Percentiles rank a stretch among this genome's conserved stretches.
These are phyloP conservation scores for Drepana falcataria DNA, from an alignment of 2,888 invertebrate species.

Conservation along the genomic window DNA sequence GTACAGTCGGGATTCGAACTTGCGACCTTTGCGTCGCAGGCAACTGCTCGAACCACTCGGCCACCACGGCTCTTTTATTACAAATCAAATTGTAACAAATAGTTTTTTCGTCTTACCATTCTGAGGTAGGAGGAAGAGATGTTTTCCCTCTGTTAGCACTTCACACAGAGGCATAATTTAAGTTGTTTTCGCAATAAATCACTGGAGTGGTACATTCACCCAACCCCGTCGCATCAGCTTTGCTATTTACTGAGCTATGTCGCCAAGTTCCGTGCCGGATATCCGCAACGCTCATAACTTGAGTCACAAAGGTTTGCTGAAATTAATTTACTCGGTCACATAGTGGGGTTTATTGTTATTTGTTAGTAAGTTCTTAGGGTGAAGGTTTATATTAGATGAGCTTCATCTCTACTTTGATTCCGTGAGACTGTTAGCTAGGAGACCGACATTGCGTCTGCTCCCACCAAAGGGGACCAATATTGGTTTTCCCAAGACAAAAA, in stretches of 20 bases:
- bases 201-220: not conserved
- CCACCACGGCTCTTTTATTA: too few relatives aligned
- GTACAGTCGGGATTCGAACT: too few relatives aligned
- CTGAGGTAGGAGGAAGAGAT: too few relatives aligned
- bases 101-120: too few relatives aligned
- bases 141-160: not conserved
- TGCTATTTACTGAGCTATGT: not conserved
- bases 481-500: too few relatives aligned
- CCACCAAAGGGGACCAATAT: too few relatives aligned
- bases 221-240: not conserved
- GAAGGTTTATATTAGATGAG: not conserved
- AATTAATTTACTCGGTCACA: not conserved
- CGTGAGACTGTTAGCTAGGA: too few relatives aligned
- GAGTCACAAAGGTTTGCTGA: not conserved
- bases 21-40: too few relatives aligned
- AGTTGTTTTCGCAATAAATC: not conserved
- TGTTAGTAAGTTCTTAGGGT: not conserved
- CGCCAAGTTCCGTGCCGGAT: not conserved
- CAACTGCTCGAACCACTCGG: too few relatives aligned
- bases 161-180: not conserved
- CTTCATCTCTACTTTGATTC: too few relatives aligned
- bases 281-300: not conserved
- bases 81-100: too few relatives aligned
- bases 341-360: not conserved
- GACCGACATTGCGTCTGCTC: too few relatives aligned